Percentiles rank a stretch among this genome's conserved stretches.
Evolutionary conservation across 2,113 vertebrate species (phyloP).

Genomic region (Vimba vimba): DNA sequence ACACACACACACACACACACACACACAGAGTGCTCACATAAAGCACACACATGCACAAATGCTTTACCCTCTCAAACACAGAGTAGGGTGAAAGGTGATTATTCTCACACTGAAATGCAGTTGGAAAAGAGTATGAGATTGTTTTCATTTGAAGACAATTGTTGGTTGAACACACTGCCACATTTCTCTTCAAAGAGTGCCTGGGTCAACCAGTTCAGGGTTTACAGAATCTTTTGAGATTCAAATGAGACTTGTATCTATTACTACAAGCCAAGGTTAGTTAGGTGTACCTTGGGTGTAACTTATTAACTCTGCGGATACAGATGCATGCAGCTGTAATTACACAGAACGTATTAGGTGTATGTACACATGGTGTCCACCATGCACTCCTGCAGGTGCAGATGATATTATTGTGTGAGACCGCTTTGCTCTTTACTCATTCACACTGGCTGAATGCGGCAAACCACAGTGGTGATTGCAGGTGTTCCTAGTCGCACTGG

Average conservation of each 20-base stretch:
- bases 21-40: constrained; percentile 35
- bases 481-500: neutral
- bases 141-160: neutral
- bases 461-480: constrained; percentile 12
- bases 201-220: neutral
- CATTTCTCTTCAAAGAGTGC: constrained; percentile 14
- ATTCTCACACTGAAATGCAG: constrained; percentile 42
- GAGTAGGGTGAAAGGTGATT: constrained; percentile 48
- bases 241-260: constrained; percentile 7
- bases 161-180: neutral
- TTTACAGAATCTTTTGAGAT: constrained; percentile 34
- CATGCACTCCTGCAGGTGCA: neutral
- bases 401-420: constrained; percentile 12
- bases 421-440: constrained; percentile 25
- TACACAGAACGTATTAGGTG: neutral
- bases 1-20: constrained; percentile 41
- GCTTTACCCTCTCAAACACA: constrained; percentile 31
- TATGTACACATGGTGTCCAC: neutral
- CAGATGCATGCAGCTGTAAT: neutral
- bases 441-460: neutral
- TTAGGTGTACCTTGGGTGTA: neutral
- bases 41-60: constrained; percentile 24
- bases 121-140: neutral
- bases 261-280: neutral
- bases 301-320: neutral